These are phyloP conservation scores for Halichoeres trimaculatus DNA, from an alignment of 2,113 vertebrate genomes.

Conservation along the genomic window DNA sequence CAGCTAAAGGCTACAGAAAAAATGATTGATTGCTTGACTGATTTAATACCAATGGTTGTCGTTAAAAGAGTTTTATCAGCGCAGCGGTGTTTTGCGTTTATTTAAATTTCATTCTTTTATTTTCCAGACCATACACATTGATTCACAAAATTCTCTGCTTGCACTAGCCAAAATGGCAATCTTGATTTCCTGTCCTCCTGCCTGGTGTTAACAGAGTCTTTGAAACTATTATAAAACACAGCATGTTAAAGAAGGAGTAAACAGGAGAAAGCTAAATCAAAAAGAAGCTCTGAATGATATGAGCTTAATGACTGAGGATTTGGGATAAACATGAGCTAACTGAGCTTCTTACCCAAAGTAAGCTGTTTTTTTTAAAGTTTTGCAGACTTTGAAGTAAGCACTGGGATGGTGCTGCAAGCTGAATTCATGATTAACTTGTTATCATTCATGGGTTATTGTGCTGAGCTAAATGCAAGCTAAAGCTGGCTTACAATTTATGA, in stretches of 20 bases:
- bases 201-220: not conserved
- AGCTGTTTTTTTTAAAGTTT: constrained; percentile 53
- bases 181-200: not conserved
- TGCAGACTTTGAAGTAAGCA: constrained; percentile 54
- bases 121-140: not conserved
- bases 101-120: not conserved
- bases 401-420: constrained; percentile 34
- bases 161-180: not conserved
- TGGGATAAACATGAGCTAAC: constrained; percentile 19
- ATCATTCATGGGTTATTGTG: constrained; percentile 54
- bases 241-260: not conserved
- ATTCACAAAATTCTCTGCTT: not conserved
- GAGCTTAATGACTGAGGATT: constrained; percentile 20
- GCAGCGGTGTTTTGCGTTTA: too few relatives aligned
- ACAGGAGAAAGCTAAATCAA: constrained; percentile 1
- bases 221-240: not conserved
- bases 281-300: not conserved
- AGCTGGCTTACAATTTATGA: constrained; percentile 40
- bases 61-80: too few relatives aligned
- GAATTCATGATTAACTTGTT: constrained; percentile 55
- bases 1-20: too few relatives aligned
- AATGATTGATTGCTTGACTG: too few relatives aligned
- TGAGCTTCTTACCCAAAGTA: constrained; percentile 48
- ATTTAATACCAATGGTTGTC: too few relatives aligned
- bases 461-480: constrained; percentile 22